Percentiles rank a stretch among this genome's conserved stretches.
phyloP scores from a whole-genome alignment of 1,140 invertebrate genomes.

The Copidosoma floridanum region DNA sequence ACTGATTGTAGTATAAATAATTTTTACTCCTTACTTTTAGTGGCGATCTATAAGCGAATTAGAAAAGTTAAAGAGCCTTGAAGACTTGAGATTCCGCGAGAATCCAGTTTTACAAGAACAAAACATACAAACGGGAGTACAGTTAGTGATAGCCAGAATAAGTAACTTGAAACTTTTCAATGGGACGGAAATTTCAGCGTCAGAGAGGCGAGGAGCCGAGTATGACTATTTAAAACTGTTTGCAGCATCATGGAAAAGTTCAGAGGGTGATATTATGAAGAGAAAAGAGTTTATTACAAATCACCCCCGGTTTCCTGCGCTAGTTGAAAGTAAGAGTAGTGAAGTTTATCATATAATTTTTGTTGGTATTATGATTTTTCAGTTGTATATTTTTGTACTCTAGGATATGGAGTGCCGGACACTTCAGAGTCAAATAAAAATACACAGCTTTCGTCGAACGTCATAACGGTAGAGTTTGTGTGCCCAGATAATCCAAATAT shows the following conservation, averaged over 20 bases:
- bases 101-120: conserved; percentile 72
- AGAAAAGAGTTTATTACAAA: conserved; percentile 64
- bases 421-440: conserved; percentile 66
- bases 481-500: conserved; percentile 57
- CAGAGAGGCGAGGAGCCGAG: conserved; percentile 78
- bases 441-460: conserved; percentile 68
- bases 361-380: conserved; percentile 18
- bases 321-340: conserved; percentile 61
- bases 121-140: conserved; percentile 68
- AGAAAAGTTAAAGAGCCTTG: conserved; percentile 72
- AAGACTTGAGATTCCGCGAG: conserved; percentile 69
- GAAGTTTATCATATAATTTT: conserved; percentile 47
- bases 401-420: conserved; percentile 79
- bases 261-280: conserved; percentile 51
- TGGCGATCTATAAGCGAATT: conserved; percentile 80
- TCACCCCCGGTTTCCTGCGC: conserved; percentile 72
- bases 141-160: conserved; percentile 76
- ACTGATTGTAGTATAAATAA: neutral
- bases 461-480: conserved; percentile 65
- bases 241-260: conserved; percentile 70
- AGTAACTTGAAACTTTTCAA: conserved; percentile 65
- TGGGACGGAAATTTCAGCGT: conserved; percentile 63
- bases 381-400: conserved; percentile 4
- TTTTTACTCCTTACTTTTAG: conserved; percentile 54
- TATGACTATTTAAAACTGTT: conserved; percentile 85